Evolutionary conservation across 2,797 vertebrate genomes (phyloP).

Genomic region (Enteromius afrohamiltoni): DNA sequence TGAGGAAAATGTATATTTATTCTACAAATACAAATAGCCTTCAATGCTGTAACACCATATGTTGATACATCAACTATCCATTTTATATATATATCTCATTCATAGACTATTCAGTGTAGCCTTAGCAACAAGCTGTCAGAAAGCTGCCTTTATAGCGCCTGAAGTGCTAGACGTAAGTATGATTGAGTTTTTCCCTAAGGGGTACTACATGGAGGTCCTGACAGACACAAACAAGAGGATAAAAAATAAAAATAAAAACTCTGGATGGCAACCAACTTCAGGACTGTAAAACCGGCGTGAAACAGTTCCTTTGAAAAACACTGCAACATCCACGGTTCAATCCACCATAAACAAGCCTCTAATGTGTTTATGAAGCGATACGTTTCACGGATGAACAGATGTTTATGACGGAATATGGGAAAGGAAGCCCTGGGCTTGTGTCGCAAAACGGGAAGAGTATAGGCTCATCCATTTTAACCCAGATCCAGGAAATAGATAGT

Average conservation of each 20-base stretch:
- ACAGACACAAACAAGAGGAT: conserved; percentile 58
- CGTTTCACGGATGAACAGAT: conserved; percentile 60
- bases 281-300: conserved; percentile 54
- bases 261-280: conserved; percentile 44
- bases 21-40: no score
- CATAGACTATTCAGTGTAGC: no score
- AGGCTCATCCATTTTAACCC: conserved; percentile 52
- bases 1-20: no score
- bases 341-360: conserved; percentile 65
- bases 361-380: conserved; percentile 66
- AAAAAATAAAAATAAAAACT: conserved; percentile 3
- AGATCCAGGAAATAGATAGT: conserved; percentile 57
- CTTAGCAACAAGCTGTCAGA: conserved; percentile 14
- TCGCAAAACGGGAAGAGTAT: conserved; percentile 27
- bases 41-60: no score
- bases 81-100: not conserved
- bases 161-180: conserved; percentile 44
- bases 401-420: conserved; percentile 58
- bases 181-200: conserved; percentile 21
- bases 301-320: conserved; percentile 55
- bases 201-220: conserved; percentile 33
- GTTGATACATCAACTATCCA: no score
- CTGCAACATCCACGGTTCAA: conserved; percentile 58
- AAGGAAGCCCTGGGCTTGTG: conserved; percentile 33
- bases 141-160: conserved; percentile 16